Base-by-base conservation (phyloP, 2,797 vertebrate species). In the Gallinago nigripennis region DNA sequence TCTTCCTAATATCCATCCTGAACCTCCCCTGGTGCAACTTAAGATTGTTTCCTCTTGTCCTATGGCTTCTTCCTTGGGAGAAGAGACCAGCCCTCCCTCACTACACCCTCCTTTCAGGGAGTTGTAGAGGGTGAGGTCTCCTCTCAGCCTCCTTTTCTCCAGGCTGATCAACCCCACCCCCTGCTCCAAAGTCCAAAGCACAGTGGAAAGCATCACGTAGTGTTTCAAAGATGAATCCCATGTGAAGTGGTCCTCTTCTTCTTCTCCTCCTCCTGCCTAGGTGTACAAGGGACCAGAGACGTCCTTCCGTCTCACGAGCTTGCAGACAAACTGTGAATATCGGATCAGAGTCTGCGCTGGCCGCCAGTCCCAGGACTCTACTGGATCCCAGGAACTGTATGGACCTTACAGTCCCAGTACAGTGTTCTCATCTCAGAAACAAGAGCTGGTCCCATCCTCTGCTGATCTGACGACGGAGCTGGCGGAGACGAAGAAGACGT, bases 211-310 rank as follows among this genome's bases (percentile, higher is more conserved):
- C 6, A 2, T 3, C 1, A 0, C 1, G 4, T 28, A 1, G 4
- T 25, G 39, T 11, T 33, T 23, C 19, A 6, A 1, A n/a, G 56
- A 4, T 5, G 41, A 56, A 17, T 20, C 37, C 63, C 43, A 0
- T 1, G 6, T 12, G 4, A 48, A 12, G n/a, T 1, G n/a, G 7
- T 39, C 63, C 16, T 50, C 24, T 31, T 50, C 24, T 31, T 7
- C 57, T 28, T 10, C 39, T 23, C 53, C 84, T 84, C 50, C 84
- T 84, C 9, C 63, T 25, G 21, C 19, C 43, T 75, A 98, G 98
- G 97, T 98, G 57, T 98, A 98, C 97, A 98, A 98, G 94, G 98
- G 98, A 88, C 94, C 97, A 14, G 97, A 97, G 66, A 97, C 98
- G 12, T 97, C 97, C 3, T 98, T 97, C 97, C 96, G 90, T 37